Conservation (phyloP, 2,888 invertebrate species). For the Sceliomorpha sp. region DNA sequence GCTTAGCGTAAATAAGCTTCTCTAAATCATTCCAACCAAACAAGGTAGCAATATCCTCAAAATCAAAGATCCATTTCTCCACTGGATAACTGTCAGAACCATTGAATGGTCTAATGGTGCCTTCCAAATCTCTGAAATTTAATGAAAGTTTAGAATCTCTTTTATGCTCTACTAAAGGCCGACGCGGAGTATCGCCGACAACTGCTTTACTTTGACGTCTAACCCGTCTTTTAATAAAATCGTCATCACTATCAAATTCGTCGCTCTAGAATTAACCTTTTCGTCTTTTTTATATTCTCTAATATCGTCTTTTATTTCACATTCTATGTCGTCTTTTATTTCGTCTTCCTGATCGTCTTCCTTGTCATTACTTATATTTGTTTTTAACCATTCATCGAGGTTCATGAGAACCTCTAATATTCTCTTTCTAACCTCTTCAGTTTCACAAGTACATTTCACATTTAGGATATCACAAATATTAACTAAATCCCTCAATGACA, state of each 20-base stretch:
- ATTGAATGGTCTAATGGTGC: conserved; percentile 14
- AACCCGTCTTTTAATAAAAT: no score
- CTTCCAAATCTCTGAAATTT: conserved; percentile 12
- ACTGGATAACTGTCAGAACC: conserved; percentile 18
- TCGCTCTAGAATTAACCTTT: no score
- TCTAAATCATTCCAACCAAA: conserved; percentile 32
- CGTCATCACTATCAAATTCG: no score
- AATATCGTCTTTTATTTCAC: no score
- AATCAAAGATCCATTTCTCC: conserved; percentile 11
- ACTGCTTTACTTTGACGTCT: conserved; percentile 6
- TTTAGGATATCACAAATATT: conserved; percentile 9
- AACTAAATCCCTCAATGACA: conserved; percentile 13
- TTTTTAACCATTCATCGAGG: background rate
- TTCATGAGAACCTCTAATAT: conserved; percentile 7
- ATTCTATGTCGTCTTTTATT: no score
- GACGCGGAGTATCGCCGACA: background rate
- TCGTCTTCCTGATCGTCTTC: no score
- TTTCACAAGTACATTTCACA: conserved; percentile 8
- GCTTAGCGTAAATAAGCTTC: conserved; percentile 21
- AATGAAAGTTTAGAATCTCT: conserved; percentile 1
- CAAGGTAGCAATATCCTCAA: conserved; percentile 22
- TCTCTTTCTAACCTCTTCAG: conserved; percentile 6
- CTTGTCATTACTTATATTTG: no score
- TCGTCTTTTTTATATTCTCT: no score
- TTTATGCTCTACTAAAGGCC: conserved; percentile 1